phyloP scores from a whole-genome alignment of 2,888 invertebrate species.

The Perizoma affinitatum region DNA sequence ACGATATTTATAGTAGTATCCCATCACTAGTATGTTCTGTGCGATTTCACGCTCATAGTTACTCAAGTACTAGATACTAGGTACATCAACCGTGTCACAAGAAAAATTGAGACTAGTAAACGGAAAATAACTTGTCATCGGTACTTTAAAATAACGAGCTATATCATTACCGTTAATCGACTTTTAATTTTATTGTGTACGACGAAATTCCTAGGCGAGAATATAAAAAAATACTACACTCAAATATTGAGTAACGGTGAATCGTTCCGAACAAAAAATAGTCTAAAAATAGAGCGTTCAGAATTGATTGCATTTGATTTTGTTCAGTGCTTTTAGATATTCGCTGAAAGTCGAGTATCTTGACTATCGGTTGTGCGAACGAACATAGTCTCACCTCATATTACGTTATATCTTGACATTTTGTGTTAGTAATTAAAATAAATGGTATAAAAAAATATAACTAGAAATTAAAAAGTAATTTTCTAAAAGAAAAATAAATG shows the following conservation, averaged over 20 bases:
- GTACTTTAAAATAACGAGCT: conserved; percentile 48
- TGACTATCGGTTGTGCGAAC: conserved; percentile 10
- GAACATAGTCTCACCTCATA: neutral
- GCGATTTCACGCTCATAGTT: conserved; percentile 44
- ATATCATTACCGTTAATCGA: conserved; percentile 39
- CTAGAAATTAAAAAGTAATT: no score
- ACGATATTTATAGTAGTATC: neutral
- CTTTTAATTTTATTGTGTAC: conserved; percentile 32
- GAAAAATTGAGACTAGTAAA: conserved; percentile 21
- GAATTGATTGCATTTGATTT: conserved; percentile 54
- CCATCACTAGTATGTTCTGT: conserved; percentile 32
- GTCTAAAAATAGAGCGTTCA: conserved; percentile 47
- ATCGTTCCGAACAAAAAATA: conserved; percentile 43
- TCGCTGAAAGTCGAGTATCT: conserved; percentile 31
- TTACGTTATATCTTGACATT: neutral
- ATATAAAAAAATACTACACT: conserved; percentile 22
- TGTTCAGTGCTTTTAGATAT: conserved; percentile 47
- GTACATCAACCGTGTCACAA: conserved; percentile 45
- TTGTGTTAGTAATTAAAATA: no score
- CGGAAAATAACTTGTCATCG: conserved; percentile 52
- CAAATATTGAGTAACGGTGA: conserved; percentile 29
- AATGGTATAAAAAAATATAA: no score
- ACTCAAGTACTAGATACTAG: conserved; percentile 33
- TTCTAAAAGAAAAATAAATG: conserved; percentile 1
- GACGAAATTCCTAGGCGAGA: conserved; percentile 8